These are phyloP conservation scores for Rhabdornis inornatus DNA, from an alignment of 2,113 vertebrate species.

Conservation along the genomic window DNA sequence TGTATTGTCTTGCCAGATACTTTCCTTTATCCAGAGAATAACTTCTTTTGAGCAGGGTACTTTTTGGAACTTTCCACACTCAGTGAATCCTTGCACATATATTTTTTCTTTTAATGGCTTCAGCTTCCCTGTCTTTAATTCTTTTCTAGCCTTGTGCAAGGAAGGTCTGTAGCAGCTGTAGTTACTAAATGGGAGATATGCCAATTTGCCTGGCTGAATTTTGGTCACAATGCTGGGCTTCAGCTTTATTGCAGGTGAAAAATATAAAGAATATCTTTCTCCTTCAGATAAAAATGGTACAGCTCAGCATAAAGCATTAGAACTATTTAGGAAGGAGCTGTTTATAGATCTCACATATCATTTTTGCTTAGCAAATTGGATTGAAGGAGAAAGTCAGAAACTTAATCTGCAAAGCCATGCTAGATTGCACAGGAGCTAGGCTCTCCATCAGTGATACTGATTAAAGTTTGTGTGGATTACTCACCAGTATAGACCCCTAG, in stretches of 20 bases:
- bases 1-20: background rate
- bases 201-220: background rate
- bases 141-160: background rate
- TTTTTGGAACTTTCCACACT: background rate
- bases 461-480: background rate
- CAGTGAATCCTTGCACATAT: background rate
- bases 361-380: background rate
- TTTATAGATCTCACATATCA: background rate
- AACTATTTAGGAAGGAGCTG: background rate
- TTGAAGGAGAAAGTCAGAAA: background rate
- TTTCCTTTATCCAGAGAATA: background rate
- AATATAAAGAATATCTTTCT: background rate
- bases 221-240: background rate
- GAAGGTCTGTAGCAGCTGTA: background rate
- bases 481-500: conserved; percentile 90
- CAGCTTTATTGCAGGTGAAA: background rate
- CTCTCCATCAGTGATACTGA: background rate
- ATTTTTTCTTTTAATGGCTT: background rate
- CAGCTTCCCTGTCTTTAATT: background rate
- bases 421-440: background rate
- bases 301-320: background rate
- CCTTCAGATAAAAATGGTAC: background rate
- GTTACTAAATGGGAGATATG: background rate
- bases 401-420: background rate
- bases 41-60: rapidly evolving